Conservation (phyloP, 2,113 vertebrate species). For the Poecile atricapillus region DNA sequence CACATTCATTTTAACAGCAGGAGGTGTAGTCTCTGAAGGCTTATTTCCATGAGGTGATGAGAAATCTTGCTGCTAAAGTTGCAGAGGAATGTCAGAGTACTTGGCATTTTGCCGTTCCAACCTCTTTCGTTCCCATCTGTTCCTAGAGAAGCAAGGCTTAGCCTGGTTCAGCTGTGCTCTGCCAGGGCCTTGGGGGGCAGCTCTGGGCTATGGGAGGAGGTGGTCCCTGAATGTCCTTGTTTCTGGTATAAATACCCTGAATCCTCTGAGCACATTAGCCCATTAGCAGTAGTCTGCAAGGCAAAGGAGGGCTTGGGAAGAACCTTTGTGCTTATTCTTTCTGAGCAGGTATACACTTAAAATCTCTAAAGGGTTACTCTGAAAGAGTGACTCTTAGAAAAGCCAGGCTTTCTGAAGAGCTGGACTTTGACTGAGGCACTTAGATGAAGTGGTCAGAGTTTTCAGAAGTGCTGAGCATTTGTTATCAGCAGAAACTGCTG, state of each 20-base stretch:
- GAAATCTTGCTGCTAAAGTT: slow-evolving; percentile 33
- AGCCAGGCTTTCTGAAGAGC: slow-evolving; percentile 9
- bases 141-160: neutral
- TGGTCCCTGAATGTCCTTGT: neutral
- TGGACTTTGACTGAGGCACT: neutral
- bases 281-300: neutral
- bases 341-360: neutral
- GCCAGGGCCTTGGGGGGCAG: rapidly evolving
- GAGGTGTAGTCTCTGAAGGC: slow-evolving; percentile 42
- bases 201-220: neutral
- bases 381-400: neutral
- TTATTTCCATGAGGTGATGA: slow-evolving; percentile 51
- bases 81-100: neutral
- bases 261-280: neutral
- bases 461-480: slow-evolving; percentile 20
- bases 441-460: neutral
- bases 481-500: neutral
- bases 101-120: neutral
- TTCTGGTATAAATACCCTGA: neutral
- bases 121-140: neutral
- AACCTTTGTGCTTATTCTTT: neutral
- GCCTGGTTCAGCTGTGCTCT: neutral
- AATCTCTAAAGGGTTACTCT: neutral
- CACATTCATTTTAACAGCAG: slow-evolving; percentile 53
- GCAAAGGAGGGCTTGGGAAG: neutral